phyloP scores from a whole-genome alignment of 2,888 invertebrate species.

The Tinea pellionella region DNA sequence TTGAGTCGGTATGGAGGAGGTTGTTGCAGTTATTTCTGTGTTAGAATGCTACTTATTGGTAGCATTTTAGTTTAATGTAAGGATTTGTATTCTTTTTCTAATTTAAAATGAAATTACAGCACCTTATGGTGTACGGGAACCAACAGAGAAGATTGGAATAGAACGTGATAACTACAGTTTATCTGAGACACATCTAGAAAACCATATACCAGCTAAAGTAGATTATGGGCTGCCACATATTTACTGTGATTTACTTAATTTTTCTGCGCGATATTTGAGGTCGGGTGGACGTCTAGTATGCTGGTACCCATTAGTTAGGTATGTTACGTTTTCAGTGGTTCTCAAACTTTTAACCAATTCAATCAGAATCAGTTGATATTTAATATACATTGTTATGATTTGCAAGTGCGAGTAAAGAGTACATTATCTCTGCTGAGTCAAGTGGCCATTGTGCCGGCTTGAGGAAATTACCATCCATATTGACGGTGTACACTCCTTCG shows the following conservation, averaged over 20 bases:
- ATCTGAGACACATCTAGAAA: slow-evolving; percentile 72
- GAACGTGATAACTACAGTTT: slow-evolving; percentile 71
- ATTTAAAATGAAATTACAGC: slow-evolving; percentile 70
- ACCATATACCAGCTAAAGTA: slow-evolving; percentile 86
- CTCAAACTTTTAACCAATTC: too few relatives aligned
- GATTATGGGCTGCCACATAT: slow-evolving; percentile 86
- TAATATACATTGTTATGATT: too few relatives aligned
- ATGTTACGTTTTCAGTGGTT: slow-evolving; percentile 17
- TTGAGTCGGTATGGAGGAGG: too few relatives aligned
- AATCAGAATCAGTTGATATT: too few relatives aligned
- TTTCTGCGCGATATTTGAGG: slow-evolving; percentile 82
- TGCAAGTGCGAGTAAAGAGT: too few relatives aligned
- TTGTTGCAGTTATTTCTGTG: too few relatives aligned
- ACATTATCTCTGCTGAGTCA: too few relatives aligned
- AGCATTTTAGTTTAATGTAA: too few relatives aligned
- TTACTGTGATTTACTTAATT: slow-evolving; percentile 85
- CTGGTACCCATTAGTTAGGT: slow-evolving; percentile 95
- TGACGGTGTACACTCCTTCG: too few relatives aligned
- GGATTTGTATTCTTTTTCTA: not conserved
- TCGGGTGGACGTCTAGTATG: slow-evolving; percentile 87
- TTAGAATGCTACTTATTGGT: too few relatives aligned
- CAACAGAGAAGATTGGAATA: slow-evolving; percentile 87
- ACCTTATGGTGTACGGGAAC: slow-evolving; percentile 97
- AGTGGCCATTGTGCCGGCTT: too few relatives aligned
- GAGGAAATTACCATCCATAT: too few relatives aligned